These are phyloP conservation scores for Drosophila quasianomalipes DNA, from an alignment of 2,888 invertebrate genomes.

Conservation along the genomic window DNA sequence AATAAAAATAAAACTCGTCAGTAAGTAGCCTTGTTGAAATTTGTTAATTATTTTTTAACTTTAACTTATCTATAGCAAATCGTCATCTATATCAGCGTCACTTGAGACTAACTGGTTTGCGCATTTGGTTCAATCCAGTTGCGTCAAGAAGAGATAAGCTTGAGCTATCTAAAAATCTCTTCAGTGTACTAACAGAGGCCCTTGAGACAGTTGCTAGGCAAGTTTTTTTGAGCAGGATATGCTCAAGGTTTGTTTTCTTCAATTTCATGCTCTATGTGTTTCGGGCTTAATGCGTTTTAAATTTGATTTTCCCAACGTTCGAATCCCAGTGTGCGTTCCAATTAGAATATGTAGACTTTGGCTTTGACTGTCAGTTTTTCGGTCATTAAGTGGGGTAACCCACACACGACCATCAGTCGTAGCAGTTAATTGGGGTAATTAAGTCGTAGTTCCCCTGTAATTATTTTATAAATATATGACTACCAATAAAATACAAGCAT, in stretches of 20 bases:
- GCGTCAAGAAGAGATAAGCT: constrained; percentile 60
- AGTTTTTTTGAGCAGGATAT: constrained; percentile 45
- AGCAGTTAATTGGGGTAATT: constrained; percentile 62
- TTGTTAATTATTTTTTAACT: constrained; percentile 12
- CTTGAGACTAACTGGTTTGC: constrained; percentile 55
- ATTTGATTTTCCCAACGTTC: constrained; percentile 47
- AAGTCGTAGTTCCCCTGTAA: constrained; percentile 33
- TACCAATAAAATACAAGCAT: background rate
- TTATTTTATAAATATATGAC: constrained; percentile 7
- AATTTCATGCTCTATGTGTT: background rate
- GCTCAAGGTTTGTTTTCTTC: constrained; percentile 30
- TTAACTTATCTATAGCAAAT: constrained; percentile 13
- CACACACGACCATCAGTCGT: constrained; percentile 38
- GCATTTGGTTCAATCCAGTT: constrained; percentile 48
- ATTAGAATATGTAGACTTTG: constrained; percentile 59
- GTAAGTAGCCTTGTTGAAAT: constrained; percentile 8
- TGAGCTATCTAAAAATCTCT: constrained; percentile 12
- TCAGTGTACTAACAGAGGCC: background rate
- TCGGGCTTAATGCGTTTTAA: constrained; percentile 40
- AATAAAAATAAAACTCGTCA: background rate
- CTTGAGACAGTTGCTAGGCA: constrained; percentile 24
- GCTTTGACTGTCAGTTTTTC: constrained; percentile 50
- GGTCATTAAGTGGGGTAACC: constrained; percentile 63
- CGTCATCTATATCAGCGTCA: constrained; percentile 5
- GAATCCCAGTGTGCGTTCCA: constrained; percentile 37